A percentile compares a stretch with the other conserved stretches of the same genome.
Conservation (phyloP, 2,113 vertebrate genomes). For the Barnardius zonarius region DNA sequence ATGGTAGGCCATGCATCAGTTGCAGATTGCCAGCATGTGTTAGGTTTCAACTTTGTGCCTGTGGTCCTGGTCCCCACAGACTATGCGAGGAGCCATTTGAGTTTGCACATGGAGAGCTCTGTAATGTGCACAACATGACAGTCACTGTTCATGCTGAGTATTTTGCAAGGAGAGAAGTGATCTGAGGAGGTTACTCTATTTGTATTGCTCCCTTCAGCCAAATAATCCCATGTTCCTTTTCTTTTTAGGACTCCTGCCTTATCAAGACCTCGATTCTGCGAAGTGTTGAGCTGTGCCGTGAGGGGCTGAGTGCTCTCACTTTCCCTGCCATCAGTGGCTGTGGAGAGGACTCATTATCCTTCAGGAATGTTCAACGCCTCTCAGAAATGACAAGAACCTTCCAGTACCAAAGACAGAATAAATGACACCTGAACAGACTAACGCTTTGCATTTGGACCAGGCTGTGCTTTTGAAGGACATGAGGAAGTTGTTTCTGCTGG, state of each 20-base stretch:
- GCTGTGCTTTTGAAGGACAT: background rate
- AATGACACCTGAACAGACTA: background rate
- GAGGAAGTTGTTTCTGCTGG: constrained; percentile 21
- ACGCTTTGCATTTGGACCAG: constrained; percentile 4
- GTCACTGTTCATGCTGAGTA: fast-evolving
- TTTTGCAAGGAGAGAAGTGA: background rate
- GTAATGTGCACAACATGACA: fast-evolving
- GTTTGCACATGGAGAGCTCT: background rate
- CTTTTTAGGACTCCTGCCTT: background rate
- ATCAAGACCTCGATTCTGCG: background rate
- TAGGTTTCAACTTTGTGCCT: background rate
- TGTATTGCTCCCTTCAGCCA: background rate
- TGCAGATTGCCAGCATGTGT: fast-evolving
- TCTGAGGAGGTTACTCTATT: background rate
- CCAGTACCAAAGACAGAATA: background rate
- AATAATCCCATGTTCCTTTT: background rate
- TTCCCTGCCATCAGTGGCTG: background rate
- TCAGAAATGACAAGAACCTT: background rate
- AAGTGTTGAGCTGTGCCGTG: fast-evolving
- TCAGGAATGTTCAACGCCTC: background rate
- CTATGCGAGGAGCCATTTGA: background rate
- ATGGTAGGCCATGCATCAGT: background rate
- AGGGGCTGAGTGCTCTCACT: background rate
- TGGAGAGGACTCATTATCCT: background rate
- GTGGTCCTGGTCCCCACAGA: background rate